Percentiles rank a stretch among this genome's conserved stretches.
These are phyloP conservation scores for Pipra filicauda DNA, from an alignment of 2,113 vertebrate genomes.

Conservation along the genomic window DNA sequence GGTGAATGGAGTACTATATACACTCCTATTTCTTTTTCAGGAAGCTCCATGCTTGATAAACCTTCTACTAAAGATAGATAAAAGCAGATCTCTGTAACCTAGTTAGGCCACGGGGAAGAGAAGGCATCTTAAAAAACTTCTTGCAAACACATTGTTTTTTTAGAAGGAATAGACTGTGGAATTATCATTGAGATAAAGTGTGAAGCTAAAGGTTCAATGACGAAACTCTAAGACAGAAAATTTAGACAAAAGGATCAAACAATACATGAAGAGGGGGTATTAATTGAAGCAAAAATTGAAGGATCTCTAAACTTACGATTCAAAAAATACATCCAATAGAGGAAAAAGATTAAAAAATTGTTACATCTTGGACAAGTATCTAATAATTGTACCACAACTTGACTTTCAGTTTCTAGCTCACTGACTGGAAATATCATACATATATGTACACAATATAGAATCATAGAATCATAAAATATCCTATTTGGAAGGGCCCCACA, in stretches of 20 bases:
- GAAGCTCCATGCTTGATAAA: not conserved
- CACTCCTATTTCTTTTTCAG: not conserved
- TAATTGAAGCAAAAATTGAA: not conserved
- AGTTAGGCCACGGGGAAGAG: not conserved
- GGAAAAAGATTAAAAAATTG: not conserved
- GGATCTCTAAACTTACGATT: not conserved
- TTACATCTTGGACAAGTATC: not conserved
- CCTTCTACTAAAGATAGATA: constrained; percentile 8
- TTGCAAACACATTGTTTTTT: not conserved
- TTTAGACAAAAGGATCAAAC: not conserved
- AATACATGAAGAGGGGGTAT: not conserved
- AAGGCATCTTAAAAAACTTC: not conserved
- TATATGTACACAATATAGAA: not conserved
- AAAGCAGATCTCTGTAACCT: not conserved
- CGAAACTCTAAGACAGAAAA: not conserved
- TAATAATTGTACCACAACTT: not conserved
- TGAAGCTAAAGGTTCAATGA: not conserved
- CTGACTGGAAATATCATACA: not conserved
- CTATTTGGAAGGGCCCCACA: not conserved
- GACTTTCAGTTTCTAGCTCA: not conserved
- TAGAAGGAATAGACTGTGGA: not conserved
- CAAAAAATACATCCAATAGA: not conserved
- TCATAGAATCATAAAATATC: not conserved
- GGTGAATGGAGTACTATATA: not conserved
- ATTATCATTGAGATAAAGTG: not conserved